Base-by-base conservation (phyloP, 2,797 vertebrate genomes). In the Eulemur rubriventer region DNA sequence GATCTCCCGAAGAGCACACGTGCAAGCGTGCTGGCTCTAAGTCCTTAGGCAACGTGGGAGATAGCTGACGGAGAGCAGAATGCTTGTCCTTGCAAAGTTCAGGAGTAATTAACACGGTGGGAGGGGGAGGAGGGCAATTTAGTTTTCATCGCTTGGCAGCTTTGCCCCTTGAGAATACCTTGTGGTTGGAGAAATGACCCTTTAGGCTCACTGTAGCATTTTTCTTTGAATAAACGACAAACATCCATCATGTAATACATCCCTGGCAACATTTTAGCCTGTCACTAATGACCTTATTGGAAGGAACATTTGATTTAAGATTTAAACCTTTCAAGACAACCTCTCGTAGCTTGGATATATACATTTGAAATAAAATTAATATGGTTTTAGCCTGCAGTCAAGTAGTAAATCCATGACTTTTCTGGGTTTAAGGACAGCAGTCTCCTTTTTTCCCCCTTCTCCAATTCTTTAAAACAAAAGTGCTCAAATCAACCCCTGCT, bases 271-370 rank as follows among this genome's bases (percentile, higher is more conserved):
- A 97, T 97, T 98, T 98, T 90, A 92, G 97, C 72, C 79, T 97
- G 95, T 98, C 97, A 92, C 84, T 97, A 93, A 38, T 98, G 98
- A 98, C 97, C 97, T 98, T 98, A 98, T 95, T 97, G 94, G 95
- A 98, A 98, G 96, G 72, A 95, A 92, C 87, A 85, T 87, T 98
- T 98, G 98, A 98, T 98, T 98, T 98, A 98, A 97, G 98, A 93
- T 95, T 98, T 96, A 97, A 98, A 97, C 95, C 87, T 98, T 98
- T 98, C 94, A 90, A 26, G 87, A 96, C 97, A 98, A 97, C 98
- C 97, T 95, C 93, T 98, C 96, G 97, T 96, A 96, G 95, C 91
- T 95, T 89, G 90, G 97, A 95, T 96, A 96, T 92, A 93, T 94
- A 96, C 85, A 96, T 95, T 97, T 97, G 92, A 95, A 97, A 96